A percentile compares a stretch with the other conserved stretches of the same genome.
Conservation (phyloP, 2,888 invertebrate species). For the Lepetodrilus schrolli region DNA sequence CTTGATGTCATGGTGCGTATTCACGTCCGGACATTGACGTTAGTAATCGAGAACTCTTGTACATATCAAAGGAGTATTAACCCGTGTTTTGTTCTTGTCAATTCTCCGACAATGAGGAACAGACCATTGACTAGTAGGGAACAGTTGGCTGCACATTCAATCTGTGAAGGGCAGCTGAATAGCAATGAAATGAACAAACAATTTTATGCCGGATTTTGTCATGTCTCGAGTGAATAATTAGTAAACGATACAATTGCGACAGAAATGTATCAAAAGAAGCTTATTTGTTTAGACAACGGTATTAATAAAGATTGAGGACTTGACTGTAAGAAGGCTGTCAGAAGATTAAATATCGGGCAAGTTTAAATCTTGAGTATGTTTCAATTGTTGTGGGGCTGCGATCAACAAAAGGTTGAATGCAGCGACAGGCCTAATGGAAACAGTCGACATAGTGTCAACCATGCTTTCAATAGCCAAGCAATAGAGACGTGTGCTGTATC, state of each 20-base stretch:
- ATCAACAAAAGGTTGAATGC: slow-evolving; percentile 35
- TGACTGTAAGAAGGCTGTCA: slow-evolving; percentile 25
- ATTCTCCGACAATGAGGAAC: background rate
- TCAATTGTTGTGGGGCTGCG: slow-evolving; percentile 29
- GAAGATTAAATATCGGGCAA: slow-evolving; percentile 39
- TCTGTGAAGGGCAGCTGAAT: background rate
- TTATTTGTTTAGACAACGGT: slow-evolving; percentile 40
- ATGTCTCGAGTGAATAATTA: slow-evolving; percentile 34
- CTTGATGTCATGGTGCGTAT: too few relatives aligned
- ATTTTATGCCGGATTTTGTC: slow-evolving; percentile 29
- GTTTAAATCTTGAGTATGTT: slow-evolving; percentile 30
- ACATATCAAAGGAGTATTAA: slow-evolving; percentile 2
- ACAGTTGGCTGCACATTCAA: slow-evolving; percentile 28
- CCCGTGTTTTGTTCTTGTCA: slow-evolving; percentile 12
- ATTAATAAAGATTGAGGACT: slow-evolving; percentile 41
- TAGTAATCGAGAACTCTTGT: slow-evolving; percentile 1
- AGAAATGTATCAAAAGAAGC: slow-evolving; percentile 5
- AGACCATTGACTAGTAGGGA: background rate
- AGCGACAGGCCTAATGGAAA: slow-evolving; percentile 30
- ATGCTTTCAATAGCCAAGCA: background rate
- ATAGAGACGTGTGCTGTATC: slow-evolving; percentile 28
- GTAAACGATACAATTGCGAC: slow-evolving; percentile 39
- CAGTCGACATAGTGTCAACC: slow-evolving; percentile 35
- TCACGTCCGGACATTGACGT: too few relatives aligned
- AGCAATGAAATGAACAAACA: slow-evolving; percentile 35